Conservation (phyloP, 1,140 invertebrate genomes). For the Trachymyrmex cornetzi region DNA sequence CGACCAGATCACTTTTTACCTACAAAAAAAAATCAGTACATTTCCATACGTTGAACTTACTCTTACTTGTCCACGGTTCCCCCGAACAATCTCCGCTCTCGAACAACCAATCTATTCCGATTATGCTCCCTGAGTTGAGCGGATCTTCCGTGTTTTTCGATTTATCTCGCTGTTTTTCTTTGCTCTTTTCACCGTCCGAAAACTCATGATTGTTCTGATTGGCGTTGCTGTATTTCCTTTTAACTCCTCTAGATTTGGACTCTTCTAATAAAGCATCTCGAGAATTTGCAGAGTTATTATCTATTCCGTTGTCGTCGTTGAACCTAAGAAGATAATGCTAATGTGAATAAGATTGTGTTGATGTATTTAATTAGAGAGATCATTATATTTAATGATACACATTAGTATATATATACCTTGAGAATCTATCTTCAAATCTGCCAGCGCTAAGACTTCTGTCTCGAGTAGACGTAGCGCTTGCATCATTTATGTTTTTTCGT, state of each 20-base stretch:
- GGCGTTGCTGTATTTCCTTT: slow-evolving; percentile 83
- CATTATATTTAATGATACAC: slow-evolving; percentile 28
- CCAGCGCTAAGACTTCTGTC: slow-evolving; percentile 81
- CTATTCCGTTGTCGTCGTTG: slow-evolving; percentile 81
- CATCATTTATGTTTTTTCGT: slow-evolving; percentile 84
- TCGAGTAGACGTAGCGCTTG: slow-evolving; percentile 77
- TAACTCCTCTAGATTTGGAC: slow-evolving; percentile 73
- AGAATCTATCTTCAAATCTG: slow-evolving; percentile 83
- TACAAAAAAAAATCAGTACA: slow-evolving; percentile 24
- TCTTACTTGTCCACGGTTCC: slow-evolving; percentile 85
- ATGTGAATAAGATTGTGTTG: not conserved
- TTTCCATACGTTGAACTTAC: slow-evolving; percentile 75
- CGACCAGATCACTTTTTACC: slow-evolving; percentile 31
- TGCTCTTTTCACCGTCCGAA: slow-evolving; percentile 80
- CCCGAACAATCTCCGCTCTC: slow-evolving; percentile 84
- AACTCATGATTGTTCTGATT: slow-evolving; percentile 85
- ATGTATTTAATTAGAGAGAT: slow-evolving; percentile 16
- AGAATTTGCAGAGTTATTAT: slow-evolving; percentile 84
- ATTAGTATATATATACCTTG: slow-evolving; percentile 79
- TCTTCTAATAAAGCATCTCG: slow-evolving; percentile 83
- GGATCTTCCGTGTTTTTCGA: slow-evolving; percentile 82
- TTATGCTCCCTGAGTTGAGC: slow-evolving; percentile 82
- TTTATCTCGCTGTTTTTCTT: slow-evolving; percentile 78
- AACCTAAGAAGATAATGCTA: slow-evolving; percentile 75
- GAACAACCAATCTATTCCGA: slow-evolving; percentile 87